Evolutionary conservation across 2,113 vertebrate species (phyloP), one percentile per base, ranked within the genome.

Genomic region (Clinocottus analis): DNA sequence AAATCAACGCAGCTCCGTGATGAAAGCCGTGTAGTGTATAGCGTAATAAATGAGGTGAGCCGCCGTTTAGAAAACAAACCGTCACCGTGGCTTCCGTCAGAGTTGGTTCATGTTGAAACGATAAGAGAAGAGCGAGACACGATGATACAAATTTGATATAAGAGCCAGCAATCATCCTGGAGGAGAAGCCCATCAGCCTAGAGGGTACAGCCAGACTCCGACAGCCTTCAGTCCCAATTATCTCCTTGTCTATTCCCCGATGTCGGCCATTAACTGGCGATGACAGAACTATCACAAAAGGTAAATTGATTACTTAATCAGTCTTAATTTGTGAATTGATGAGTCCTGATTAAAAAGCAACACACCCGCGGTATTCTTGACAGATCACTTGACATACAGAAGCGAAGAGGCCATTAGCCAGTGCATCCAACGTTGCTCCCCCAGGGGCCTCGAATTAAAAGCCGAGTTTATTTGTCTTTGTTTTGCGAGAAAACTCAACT

Each of bases 271-370:
- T 79, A 83, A 77, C 60, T 49, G 14, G 41, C 47, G 67, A 60
- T 77, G 70, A 83, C 83, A 89, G 73, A 80, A 56, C 25, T 29
- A 74, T 85, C 65, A 86, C 77, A 78, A 64, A 43, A 77, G 62
- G 61, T 87, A 87, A 87, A 84, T 61, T 79, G 80, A 88, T 88
- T 68, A 72, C 75, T 85, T 89, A 72, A 85, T 91, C 86, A 85
- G 60, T 77, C 64, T 77, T 85, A 85, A 91, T 85, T 85, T 66
- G 58, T 74, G 69, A 87, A 72, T 53, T 85, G 83, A 85, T 86
- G 66, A 35, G 31, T 74, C 59, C 60, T 87, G 74, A 90, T 87
- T 80, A 87, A 80, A 83, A 69, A 47, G 75, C 59, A 73, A 37
- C 75, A 72, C 65, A 58, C 78, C 53, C 73, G 8, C 0, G 37